Evolutionary conservation across 2,888 invertebrate genomes (phyloP), one percentile per base, ranked within the genome.

Genomic region (Monoplex corrugatus): DNA sequence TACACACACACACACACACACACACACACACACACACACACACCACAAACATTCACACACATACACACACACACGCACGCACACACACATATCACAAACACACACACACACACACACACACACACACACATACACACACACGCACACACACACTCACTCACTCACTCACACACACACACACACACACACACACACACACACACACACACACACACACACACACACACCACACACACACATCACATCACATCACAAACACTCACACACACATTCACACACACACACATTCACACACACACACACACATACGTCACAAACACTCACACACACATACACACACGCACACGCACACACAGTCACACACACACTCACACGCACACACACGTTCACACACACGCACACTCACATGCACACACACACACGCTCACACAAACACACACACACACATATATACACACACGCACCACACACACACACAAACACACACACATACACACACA

Each of bases 181-280:
- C 68, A 45, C 0, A 5, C 38, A 75, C 44, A 19, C 0, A 1
- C 5, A 19, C 19, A 32, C 45, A 44, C 72, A 44, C 85, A 50
- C 43, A 50, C 85, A 50, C 43, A 50, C 85, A 50, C 43, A 50
- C 85, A 50, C 43, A 50, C 85, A 50, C 43, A 50, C 85, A 50
- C 43, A n/a, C n/a, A n/a, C n/a, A n/a, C 1, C 85, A 45, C 32
- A 0, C 32, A 23, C 85, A 8, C 86, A 35, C 63, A 28, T 68
- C n/a, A n/a, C n/a, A n/a, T n/a, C n/a, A n/a, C n/a, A n/a, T n/a
- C n/a, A n/a, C n/a, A n/a, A n/a, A n/a, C n/a, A n/a, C n/a, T n/a
- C n/a, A 50, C 85, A 50, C 43, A 50, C 85, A 50, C 43, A 50
- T 57, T 85, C 43, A n/a, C 78, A n/a, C 78, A n/a, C 43, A 50